Base-by-base conservation (phyloP, 2,113 vertebrate species). In the Tupaia chinensis region DNA sequence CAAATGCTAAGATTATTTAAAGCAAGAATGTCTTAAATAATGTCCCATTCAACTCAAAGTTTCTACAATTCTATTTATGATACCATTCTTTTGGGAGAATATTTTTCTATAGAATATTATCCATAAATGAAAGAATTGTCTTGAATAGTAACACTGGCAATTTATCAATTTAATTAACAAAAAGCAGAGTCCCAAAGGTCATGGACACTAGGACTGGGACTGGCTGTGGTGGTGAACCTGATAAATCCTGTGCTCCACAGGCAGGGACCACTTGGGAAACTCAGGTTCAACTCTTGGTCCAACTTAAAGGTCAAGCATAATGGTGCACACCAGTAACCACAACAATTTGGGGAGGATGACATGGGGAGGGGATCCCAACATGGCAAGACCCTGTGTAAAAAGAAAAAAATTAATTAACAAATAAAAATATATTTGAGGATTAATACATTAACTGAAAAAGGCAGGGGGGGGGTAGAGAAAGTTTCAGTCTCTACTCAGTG, bases 1-100 rank as follows among this genome's bases (percentile, higher is more conserved):
- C 53, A 94, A 85, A 32, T 65, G 68, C 54, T 77, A 76, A 89
- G 22, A 34, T 80, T 79, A 58, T 93, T 92, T 84, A 79, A 89
- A 92, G 83, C 13, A 87, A 77, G 12, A 12, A 22, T 60, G n/a
- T 63, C 85, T 61, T 79, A 79, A 93, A 69, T 56, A 72, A 81
- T 15, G 12, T 27, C 44, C 17, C 1, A 54, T 29, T 53, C n/a
- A 66, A 27, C 66, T 94, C 74, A 16, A 17, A 92, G 82, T 65
- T 63, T 54, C 73, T 84, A 69, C 15, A 78, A 13, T 79, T 83
- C 66, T 82, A 16, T 44, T 66, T 69, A 58, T 54, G 58, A 44
- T 5, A 6, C 63, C 22, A 85, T 10, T 25, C 20, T 84, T 73
- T 66, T 58, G 68, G 15, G 19, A 60, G 2, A 89, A 74, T 20